Conservation (phyloP, 2,888 invertebrate genomes). For the Athalia rosae region DNA sequence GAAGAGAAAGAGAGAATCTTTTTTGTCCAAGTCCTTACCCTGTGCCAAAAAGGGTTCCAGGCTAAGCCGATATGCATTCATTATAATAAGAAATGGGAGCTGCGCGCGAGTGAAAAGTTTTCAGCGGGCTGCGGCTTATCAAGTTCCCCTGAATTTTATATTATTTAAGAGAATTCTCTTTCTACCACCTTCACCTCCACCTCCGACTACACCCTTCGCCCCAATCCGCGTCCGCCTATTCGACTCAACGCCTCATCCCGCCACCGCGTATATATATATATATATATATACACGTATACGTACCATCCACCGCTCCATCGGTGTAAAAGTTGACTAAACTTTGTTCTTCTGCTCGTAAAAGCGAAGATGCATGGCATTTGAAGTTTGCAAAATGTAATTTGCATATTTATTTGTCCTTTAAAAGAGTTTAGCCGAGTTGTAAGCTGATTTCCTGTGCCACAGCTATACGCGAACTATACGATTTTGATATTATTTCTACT, state of each 20-base stretch:
- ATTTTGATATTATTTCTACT: slow-evolving; percentile 36
- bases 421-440: slow-evolving; percentile 56
- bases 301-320: slow-evolving; percentile 47
- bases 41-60: slow-evolving; percentile 66
- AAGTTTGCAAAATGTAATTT: slow-evolving; percentile 68
- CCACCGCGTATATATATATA: no score
- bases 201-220: slow-evolving; percentile 34
- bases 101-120: slow-evolving; percentile 62
- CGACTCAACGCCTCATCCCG: slow-evolving; percentile 33
- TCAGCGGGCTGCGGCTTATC: slow-evolving; percentile 68
- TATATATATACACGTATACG: no score
- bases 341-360: slow-evolving; percentile 63
- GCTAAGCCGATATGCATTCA: slow-evolving; percentile 73
- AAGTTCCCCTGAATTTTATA: slow-evolving; percentile 72
- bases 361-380: slow-evolving; percentile 67
- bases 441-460: slow-evolving; percentile 43
- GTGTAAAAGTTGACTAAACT: slow-evolving; percentile 65
- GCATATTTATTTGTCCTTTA: slow-evolving; percentile 70
- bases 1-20: slow-evolving; percentile 23
- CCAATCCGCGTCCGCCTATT: slow-evolving; percentile 13
- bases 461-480: slow-evolving; percentile 21
- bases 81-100: slow-evolving; percentile 72
- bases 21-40: slow-evolving; percentile 54
- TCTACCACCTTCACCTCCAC: slow-evolving; percentile 45
- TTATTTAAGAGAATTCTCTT: slow-evolving; percentile 69